Evolutionary conservation across 2,888 invertebrate genomes (phyloP), one percentile per base, ranked within the genome.

Genomic region (Phlogophora meticulosa): DNA sequence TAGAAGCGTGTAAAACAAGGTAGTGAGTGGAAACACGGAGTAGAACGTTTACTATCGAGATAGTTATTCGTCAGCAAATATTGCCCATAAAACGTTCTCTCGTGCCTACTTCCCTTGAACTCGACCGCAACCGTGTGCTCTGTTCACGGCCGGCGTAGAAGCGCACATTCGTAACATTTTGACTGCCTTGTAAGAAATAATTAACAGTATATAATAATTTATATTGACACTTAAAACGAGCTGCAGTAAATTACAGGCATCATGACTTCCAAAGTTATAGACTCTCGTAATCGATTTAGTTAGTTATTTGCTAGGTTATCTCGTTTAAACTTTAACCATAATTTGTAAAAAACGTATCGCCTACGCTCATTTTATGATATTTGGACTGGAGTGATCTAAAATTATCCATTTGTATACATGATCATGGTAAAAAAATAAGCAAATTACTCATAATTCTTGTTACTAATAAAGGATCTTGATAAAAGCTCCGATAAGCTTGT

Each of bases 41-140:
- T 67, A 42, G 43, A 48, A 69, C 64, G 49, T 60, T 57, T 48
- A 68, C 72, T 69, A 62, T 72, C 49, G 64, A 60, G 70, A 69
- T 76, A 71, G 64, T 76, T 73, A 69, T 79, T 77, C 46, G 63
- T 67, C 75, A 63, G 75, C 67, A 75, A 75, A 78, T 75, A 77
- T 73, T 75, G 65, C 49, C 68, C 61, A 71, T 81, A 72, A 74
- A 81, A 80, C 67, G 64, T 69, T 78, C 72, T 77, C 71, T 75
- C 65, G 75, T 68, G 65, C 78, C 71, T 76, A 72, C 77, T 85
- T 82, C 76, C 88, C 88, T 88, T 88, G 88, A 89, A 88, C 88
- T 86, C 86, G 84, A 85, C 88, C 88, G 83, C 81, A 70, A 34
- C 53, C 65, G 57, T 66, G 58, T 58, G 55, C 51, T 53, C 56